Evolutionary conservation across 2,888 invertebrate genomes (phyloP).

Genomic region (Coleophora flavipennella): DNA sequence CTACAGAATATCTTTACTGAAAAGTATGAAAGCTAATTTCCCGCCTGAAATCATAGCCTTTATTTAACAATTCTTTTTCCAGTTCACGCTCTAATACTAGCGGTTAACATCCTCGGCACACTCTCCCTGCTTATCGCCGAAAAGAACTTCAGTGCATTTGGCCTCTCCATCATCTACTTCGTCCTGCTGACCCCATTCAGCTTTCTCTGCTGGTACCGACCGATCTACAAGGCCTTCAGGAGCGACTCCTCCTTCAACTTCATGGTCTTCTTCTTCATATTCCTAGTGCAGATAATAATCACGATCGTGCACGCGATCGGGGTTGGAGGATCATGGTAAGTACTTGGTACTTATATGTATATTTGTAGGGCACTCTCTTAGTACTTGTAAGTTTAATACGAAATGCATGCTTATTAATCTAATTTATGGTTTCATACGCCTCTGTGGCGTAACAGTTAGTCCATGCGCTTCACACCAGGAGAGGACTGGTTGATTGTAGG

Average conservation of each 20-base stretch:
- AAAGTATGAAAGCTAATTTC: too few relatives aligned
- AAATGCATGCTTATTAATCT: too few relatives aligned
- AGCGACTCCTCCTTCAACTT: conserved; percentile 99
- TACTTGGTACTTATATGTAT: conserved; percentile 14
- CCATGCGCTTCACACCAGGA: too few relatives aligned
- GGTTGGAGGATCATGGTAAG: conserved; percentile 92
- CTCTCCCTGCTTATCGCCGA: conserved; percentile 80
- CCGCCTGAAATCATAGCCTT: too few relatives aligned
- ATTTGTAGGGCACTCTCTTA: too few relatives aligned
- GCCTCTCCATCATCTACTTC: conserved; percentile 90
- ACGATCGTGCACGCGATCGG: conserved; percentile 92
- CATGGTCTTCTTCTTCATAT: conserved; percentile 99
- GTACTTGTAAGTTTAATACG: too few relatives aligned
- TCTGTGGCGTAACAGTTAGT: too few relatives aligned
- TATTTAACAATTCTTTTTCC: too few relatives aligned
- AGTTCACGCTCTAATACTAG: conserved; percentile 92
- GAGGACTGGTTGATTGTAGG: too few relatives aligned
- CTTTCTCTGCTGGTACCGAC: conserved; percentile 99
- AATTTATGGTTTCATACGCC: too few relatives aligned
- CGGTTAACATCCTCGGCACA: conserved; percentile 89
- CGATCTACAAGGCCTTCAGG: conserved; percentile 99
- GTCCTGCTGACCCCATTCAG: conserved; percentile 96
- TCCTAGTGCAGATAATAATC: conserved; percentile 95
- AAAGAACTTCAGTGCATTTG: conserved; percentile 80
- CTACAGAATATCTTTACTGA: too few relatives aligned